Base-by-base conservation (phyloP, 2,113 vertebrate genomes). In the Oryzias celebensis region DNA sequence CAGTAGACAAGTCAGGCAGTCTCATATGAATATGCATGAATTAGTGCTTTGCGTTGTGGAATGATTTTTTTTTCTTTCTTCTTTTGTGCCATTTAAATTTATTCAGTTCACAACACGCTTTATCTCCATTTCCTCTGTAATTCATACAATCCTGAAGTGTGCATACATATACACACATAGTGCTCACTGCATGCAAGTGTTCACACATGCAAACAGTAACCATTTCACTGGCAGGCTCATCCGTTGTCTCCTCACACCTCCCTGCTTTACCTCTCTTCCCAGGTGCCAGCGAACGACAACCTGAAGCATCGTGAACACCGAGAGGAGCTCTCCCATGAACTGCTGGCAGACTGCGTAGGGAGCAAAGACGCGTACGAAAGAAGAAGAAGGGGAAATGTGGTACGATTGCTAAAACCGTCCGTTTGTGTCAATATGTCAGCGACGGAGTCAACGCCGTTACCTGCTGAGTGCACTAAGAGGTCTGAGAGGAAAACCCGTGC, bases 281-380 rank as follows among this genome's bases (percentile, higher is more conserved):
- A 93, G 91, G 90, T 91, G 88, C 87, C 82, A 80, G 81, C 82
- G 80, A 80, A 86, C 85, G 75, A 87, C 46, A 65, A 85, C 77
- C 82, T 59, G 75, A 79, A 83, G 58, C 67, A 67, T 67, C 77
- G 73, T 69, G 71, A 87, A 77, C 78, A 76, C 75, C 62, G 72
- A 81, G 66, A 86, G 68, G 83, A 85, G 74, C 78, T 85, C 79
- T 72, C 77, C 61, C 43, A 78, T 78, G 66, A 85, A 71, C 69
- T 57, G 49, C 70, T 71, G 73, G 81, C 58, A 71, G 68, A 73
- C 77, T 50, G 50, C 62, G 41, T 28, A 71, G 80, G 66, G 72
- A 84, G 65, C 45, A 73, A 73, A 58, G 62, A 65, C 64, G 62
- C 66, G 24, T 61, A 55, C 76, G 63, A 57, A 74, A 45, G 46